A percentile compares a stretch with the other conserved stretches of the same genome.
phyloP scores from a whole-genome alignment of 2,888 invertebrate species.

The Acheta domesticus region DNA sequence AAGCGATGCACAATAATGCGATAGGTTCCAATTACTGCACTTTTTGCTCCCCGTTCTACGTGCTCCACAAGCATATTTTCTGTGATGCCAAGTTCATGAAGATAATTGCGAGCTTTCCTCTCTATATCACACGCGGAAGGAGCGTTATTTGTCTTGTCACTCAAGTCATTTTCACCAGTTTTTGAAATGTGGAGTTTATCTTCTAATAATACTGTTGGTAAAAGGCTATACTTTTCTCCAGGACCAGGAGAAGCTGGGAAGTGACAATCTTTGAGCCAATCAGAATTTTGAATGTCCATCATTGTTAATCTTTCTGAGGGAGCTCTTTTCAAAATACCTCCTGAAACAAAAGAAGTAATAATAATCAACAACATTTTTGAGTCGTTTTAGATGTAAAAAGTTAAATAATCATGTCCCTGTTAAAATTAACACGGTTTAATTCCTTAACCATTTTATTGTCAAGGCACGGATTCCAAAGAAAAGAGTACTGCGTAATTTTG shows the following conservation, averaged over 20 bases:
- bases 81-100: slow-evolving; percentile 59
- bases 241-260: slow-evolving; percentile 35
- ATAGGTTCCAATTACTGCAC: slow-evolving; percentile 66
- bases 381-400: too few relatives aligned
- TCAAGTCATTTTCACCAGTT: not conserved
- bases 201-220: slow-evolving; percentile 23
- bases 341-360: slow-evolving; percentile 42
- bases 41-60: slow-evolving; percentile 57
- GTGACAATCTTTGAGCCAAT: slow-evolving; percentile 54
- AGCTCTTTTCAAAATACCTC: slow-evolving; percentile 52
- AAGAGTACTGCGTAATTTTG: too few relatives aligned
- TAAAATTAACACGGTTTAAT: too few relatives aligned
- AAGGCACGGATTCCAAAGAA: too few relatives aligned
- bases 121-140: slow-evolving; percentile 46
- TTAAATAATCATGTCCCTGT: too few relatives aligned
- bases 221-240: slow-evolving; percentile 32
- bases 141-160: not conserved
- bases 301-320: slow-evolving; percentile 51
- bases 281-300: slow-evolving; percentile 52
- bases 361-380: not conserved
- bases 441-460: too few relatives aligned
- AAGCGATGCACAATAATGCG: slow-evolving; percentile 63
- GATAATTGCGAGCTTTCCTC: slow-evolving; percentile 51
- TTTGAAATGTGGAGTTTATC: not conserved
- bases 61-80: slow-evolving; percentile 56